These are phyloP conservation scores for Leptobrachium ailaonicum DNA, from an alignment of 2,113 vertebrate species.

Conservation along the genomic window DNA sequence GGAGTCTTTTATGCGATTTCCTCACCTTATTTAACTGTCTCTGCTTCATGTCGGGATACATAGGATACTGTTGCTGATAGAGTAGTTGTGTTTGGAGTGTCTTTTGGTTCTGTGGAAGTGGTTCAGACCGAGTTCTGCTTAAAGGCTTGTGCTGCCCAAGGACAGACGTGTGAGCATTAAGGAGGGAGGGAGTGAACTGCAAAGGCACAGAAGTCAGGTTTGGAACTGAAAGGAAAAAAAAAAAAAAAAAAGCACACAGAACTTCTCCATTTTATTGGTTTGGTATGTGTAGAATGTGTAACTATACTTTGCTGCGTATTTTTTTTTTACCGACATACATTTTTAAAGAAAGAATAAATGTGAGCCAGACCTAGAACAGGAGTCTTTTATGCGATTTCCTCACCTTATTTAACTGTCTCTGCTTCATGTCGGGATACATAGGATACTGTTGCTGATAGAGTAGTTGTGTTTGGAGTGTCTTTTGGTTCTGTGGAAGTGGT, in stretches of 20 bases:
- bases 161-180: slow-evolving; percentile 65
- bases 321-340: too few species aligned
- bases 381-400: too few species aligned
- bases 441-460: slow-evolving; percentile 67
- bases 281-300: too few species aligned
- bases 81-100: slow-evolving; percentile 67
- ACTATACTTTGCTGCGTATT: too few species aligned
- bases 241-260: too few species aligned
- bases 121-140: slow-evolving; percentile 89
- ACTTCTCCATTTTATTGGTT: too few species aligned
- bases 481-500: slow-evolving; percentile 82
- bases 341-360: too few species aligned
- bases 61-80: slow-evolving; percentile 69
- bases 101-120: slow-evolving; percentile 80
- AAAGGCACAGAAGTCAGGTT: slow-evolving; percentile 73
- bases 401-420: slow-evolving; percentile 74
- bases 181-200: slow-evolving; percentile 72
- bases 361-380: too few species aligned
- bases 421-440: slow-evolving; percentile 74
- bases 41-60: slow-evolving; percentile 75
- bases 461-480: slow-evolving; percentile 68
- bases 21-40: slow-evolving; percentile 74
- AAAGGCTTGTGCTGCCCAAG: slow-evolving; percentile 79
- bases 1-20: too few species aligned
- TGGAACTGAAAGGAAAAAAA: slow-evolving; percentile 62